phyloP scores from a whole-genome alignment of 2,797 vertebrate species.

The Parambassis ranga region DNA sequence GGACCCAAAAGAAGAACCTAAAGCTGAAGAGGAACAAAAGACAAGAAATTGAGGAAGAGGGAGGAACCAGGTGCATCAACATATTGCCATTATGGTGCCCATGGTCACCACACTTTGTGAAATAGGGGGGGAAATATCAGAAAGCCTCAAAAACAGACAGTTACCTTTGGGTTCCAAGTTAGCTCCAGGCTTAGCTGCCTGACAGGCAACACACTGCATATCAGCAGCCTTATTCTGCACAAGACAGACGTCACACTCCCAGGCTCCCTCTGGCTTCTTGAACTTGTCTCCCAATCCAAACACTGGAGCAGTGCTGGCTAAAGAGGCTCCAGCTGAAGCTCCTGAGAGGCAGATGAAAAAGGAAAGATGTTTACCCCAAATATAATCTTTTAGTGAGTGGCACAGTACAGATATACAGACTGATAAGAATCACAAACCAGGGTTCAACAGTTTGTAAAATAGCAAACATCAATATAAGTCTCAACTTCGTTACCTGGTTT shows the following conservation, averaged over 20 bases:
- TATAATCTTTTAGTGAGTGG: not conserved
- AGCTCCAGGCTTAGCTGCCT: constrained; percentile 84
- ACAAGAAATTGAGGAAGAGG: not conserved
- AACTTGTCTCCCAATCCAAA: constrained; percentile 89
- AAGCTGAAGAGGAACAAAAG: constrained; percentile 14
- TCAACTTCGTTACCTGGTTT: constrained; percentile 86
- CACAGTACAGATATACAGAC: too few relatives aligned
- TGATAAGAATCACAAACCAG: not conserved
- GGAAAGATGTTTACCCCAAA: not conserved
- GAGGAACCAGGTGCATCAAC: not conserved
- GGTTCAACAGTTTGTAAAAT: not conserved
- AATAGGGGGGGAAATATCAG: too few relatives aligned
- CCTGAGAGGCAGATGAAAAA: constrained; percentile 39
- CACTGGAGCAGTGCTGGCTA: constrained; percentile 66
- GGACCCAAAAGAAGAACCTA: constrained; percentile 74
- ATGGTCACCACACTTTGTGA: too few relatives aligned
- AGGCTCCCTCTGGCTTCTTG: constrained; percentile 90
- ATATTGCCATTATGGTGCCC: too few relatives aligned
- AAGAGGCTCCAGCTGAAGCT: constrained; percentile 29
- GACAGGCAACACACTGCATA: constrained; percentile 86
- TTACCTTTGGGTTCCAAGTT: constrained; percentile 88
- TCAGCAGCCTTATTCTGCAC: constrained; percentile 86
- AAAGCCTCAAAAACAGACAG: too few relatives aligned
- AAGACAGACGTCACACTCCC: constrained; percentile 89
- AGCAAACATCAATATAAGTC: not conserved